Evolutionary conservation across 1,140 invertebrate species (phyloP).

Genomic region (Trypoxylus dichotomus): DNA sequence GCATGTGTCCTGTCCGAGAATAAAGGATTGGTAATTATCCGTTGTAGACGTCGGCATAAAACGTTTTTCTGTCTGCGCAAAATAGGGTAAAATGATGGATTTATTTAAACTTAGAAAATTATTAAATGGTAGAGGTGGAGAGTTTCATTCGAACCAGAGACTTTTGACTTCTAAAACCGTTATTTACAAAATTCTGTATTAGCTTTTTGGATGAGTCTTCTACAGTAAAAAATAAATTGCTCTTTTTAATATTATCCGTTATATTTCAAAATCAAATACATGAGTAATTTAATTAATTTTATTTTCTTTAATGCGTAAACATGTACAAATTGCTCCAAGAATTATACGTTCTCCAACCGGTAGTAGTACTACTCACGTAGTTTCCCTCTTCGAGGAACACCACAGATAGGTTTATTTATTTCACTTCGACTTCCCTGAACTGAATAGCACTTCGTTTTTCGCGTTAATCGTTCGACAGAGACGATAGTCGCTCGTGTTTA

Average conservation of each 20-base stretch:
- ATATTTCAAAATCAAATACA: background rate
- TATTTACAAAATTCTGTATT: too few species aligned
- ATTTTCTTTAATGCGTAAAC: background rate
- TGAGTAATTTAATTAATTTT: background rate
- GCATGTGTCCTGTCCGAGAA: too few species aligned
- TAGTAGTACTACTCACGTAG: background rate
- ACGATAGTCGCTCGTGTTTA: background rate
- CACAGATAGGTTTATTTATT: background rate
- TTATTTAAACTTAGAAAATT: too few species aligned
- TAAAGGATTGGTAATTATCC: too few species aligned
- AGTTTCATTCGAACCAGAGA: too few species aligned
- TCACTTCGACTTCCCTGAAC: background rate
- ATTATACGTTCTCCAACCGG: background rate
- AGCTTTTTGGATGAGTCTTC: too few species aligned
- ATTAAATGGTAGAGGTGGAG: too few species aligned
- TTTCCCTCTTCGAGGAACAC: background rate
- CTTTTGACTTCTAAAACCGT: too few species aligned
- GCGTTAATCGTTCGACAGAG: background rate
- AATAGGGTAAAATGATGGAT: too few species aligned
- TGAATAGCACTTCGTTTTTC: background rate
- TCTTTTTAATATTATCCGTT: background rate
- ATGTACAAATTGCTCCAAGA: background rate
- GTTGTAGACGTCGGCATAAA: too few species aligned
- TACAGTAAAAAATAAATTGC: background rate
- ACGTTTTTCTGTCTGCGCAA: too few species aligned